phyloP scores from a whole-genome alignment of 2,888 invertebrate species.

The Hirtodrosophila histrioides region DNA sequence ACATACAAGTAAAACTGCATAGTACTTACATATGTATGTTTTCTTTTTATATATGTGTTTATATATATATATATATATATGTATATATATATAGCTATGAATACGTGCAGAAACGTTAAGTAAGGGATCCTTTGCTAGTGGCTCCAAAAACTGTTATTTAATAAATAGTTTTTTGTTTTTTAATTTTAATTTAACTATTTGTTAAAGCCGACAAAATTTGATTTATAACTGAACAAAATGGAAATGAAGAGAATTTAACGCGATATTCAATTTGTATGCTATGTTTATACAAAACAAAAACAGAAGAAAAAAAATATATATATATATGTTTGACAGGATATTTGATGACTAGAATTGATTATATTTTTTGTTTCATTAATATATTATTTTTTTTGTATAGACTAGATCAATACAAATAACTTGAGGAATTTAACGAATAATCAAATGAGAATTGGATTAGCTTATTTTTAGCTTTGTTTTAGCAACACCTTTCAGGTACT shows the following conservation, averaged over 20 bases:
- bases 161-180: constrained; percentile 12
- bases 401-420: constrained; percentile 31
- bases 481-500: constrained; percentile 66
- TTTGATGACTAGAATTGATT: constrained; percentile 42
- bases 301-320: constrained; percentile 1
- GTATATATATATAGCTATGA: constrained; percentile 29
- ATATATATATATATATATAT: constrained; percentile 10
- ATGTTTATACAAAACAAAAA: constrained; percentile 17
- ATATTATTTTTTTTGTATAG: constrained; percentile 19
- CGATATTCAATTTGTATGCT: constrained; percentile 20
- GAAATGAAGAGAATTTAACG: constrained; percentile 12
- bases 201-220: constrained; percentile 32
- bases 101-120: constrained; percentile 42
- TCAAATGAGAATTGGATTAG: constrained; percentile 38
- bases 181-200: constrained; percentile 49
- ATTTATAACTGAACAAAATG: constrained; percentile 36
- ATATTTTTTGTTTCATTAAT: not conserved
- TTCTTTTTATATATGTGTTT: constrained; percentile 7
- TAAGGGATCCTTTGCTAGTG: constrained; percentile 13
- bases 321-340: constrained; percentile 18
- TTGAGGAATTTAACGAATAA: constrained; percentile 28
- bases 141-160: constrained; percentile 33
- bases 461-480: constrained; percentile 25
- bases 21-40: constrained; percentile 21
- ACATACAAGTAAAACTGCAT: constrained; percentile 43